Conservation (phyloP, 2,113 vertebrate species). For the Megaceryle maxima region DNA sequence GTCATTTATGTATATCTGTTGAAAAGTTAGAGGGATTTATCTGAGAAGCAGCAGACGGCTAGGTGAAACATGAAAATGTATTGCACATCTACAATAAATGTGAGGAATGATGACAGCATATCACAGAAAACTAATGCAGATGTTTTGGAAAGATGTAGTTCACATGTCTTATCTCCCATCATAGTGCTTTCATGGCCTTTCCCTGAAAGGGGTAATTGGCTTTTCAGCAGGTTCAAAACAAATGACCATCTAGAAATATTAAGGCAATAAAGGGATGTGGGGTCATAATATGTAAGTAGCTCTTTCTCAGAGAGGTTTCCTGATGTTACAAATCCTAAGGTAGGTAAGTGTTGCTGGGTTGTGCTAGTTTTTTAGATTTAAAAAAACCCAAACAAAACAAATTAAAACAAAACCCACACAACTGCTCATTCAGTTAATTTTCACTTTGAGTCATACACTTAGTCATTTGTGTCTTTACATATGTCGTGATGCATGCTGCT, state of each 20-base stretch:
- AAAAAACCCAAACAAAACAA: not conserved
- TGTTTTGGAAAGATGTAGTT: constrained; percentile 52
- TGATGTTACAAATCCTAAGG: not conserved
- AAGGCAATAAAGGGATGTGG: constrained; percentile 27
- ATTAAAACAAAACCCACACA: not conserved
- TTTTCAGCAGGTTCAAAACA: constrained; percentile 50
- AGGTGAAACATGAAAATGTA: constrained; percentile 58
- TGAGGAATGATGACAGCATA: constrained; percentile 37
- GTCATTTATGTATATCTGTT: constrained; percentile 30
- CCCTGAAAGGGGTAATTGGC: constrained; percentile 2
- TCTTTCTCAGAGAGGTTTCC: not conserved
- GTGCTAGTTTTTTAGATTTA: not conserved
- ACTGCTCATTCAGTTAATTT: not conserved
- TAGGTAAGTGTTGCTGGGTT: not conserved
- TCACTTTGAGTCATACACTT: not conserved
- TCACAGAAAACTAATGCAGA: constrained; percentile 54
- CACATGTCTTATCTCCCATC: not conserved
- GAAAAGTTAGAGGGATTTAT: constrained; percentile 62
- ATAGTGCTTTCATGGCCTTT: not conserved
- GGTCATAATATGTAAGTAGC: not conserved
- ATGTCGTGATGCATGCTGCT: not conserved
- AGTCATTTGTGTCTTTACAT: not conserved
- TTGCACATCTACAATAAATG: constrained; percentile 25
- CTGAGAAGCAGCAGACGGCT: constrained; percentile 23
- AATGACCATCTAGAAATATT: constrained; percentile 50